A percentile compares a stretch with the other conserved stretches of the same genome.
Conservation (phyloP, 2,113 vertebrate genomes). For the Pelecanoides urinatrix region DNA sequence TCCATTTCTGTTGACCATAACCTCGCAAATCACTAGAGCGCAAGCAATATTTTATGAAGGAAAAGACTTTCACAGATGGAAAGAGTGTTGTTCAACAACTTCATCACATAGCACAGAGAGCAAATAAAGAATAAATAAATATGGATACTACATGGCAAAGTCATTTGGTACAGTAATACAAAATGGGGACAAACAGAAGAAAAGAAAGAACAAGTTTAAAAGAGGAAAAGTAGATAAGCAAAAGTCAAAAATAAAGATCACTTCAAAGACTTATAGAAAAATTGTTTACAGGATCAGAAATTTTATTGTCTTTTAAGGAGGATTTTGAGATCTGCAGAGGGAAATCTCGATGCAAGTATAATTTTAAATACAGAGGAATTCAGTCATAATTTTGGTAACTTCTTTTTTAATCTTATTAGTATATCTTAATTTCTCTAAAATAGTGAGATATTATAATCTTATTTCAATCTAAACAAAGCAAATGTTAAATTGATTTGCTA, state of each 20-base stretch:
- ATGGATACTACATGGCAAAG: neutral
- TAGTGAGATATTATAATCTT: neutral
- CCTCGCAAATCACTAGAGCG: neutral
- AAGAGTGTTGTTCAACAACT: neutral
- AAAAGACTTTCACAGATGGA: neutral
- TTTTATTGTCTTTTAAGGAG: neutral
- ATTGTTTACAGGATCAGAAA: neutral
- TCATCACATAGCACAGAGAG: neutral
- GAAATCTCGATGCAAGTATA: neutral
- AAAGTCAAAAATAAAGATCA: neutral
- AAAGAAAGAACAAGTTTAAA: neutral
- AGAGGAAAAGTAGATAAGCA: neutral
- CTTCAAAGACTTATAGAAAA: neutral
- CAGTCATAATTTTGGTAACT: neutral
- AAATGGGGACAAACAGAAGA: neutral
- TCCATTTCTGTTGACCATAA: neutral
- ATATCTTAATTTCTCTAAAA: neutral
- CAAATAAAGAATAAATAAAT: neutral
- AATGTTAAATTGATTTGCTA: neutral
- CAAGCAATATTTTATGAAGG: neutral
- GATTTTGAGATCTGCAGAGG: neutral
- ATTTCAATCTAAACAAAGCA: neutral
- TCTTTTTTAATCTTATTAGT: neutral
- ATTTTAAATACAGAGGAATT: neutral
- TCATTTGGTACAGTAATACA: neutral